These are phyloP conservation scores for Acrobasis suavella DNA, from an alignment of 2,888 invertebrate species.

Conservation along the genomic window DNA sequence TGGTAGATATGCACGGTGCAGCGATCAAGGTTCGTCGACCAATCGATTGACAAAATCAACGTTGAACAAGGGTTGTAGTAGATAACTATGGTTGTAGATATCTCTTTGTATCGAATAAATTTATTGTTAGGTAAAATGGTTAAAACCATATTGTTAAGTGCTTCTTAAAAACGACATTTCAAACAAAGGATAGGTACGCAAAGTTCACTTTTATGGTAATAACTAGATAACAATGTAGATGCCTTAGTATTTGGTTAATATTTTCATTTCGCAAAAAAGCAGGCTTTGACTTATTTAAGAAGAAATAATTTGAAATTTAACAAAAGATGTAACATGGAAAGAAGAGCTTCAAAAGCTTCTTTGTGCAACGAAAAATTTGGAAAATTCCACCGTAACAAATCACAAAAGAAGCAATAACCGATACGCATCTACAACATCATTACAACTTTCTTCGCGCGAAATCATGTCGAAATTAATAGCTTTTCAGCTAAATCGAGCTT, in stretches of 20 bases:
- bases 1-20: constrained; percentile 35
- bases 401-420: not conserved
- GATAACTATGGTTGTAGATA: not conserved
- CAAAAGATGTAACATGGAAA: not conserved
- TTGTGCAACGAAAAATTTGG: not conserved
- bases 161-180: too few species aligned
- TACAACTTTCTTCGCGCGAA: constrained; percentile 22
- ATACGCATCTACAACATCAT: constrained; percentile 18
- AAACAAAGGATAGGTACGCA: too few species aligned
- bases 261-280: too few species aligned
- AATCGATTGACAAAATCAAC: constrained; percentile 15
- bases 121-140: not conserved
- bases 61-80: not conserved
- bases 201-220: too few species aligned
- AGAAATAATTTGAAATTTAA: not conserved
- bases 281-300: too few species aligned
- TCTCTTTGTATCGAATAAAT: not conserved
- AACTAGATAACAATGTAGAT: too few species aligned
- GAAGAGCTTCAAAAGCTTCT: not conserved
- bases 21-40: constrained; percentile 47
- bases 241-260: too few species aligned
- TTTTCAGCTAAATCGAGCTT: constrained; percentile 4
- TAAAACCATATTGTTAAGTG: too few species aligned
- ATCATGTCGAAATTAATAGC: constrained; percentile 4
- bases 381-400: not conserved